These are phyloP conservation scores for Drosophila pseudoananassae DNA, from an alignment of 1,140 invertebrate genomes.

Conservation along the genomic window DNA sequence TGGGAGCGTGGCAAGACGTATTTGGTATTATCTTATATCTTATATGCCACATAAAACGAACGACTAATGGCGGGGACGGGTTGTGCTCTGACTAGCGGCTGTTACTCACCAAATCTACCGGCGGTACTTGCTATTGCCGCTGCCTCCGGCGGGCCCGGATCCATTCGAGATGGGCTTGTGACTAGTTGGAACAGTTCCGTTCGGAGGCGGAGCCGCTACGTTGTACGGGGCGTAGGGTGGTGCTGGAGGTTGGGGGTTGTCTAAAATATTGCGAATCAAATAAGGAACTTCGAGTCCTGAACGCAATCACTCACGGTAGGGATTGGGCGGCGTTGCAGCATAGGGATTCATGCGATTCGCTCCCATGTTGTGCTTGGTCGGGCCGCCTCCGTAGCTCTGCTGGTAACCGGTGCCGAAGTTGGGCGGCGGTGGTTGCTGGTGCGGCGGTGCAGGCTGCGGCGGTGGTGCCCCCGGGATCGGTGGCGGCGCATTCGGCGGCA, in stretches of 20 bases:
- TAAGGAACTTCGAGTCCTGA: neutral
- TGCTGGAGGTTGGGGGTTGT: slow-evolving; percentile 50
- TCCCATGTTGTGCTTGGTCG: slow-evolving; percentile 86
- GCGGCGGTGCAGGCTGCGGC: slow-evolving; percentile 48
- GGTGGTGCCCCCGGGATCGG: slow-evolving; percentile 71
- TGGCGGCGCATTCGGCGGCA: slow-evolving; percentile 73
- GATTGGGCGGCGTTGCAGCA: slow-evolving; percentile 60
- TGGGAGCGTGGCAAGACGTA: slow-evolving; percentile 35
- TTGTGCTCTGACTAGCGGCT: slow-evolving; percentile 3
- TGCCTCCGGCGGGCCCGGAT: slow-evolving; percentile 62
- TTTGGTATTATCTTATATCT: slow-evolving; percentile 34
- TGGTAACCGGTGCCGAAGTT: slow-evolving; percentile 91
- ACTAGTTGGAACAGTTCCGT: slow-evolving; percentile 33
- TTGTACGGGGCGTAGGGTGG: slow-evolving; percentile 61
- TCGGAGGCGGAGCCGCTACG: slow-evolving; percentile 55
- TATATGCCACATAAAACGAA: slow-evolving; percentile 42
- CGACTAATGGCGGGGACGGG: slow-evolving; percentile 28
- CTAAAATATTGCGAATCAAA: slow-evolving; percentile 9
- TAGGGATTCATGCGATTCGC: slow-evolving; percentile 86
- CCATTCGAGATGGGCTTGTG: slow-evolving; percentile 57
- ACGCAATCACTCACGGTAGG: slow-evolving; percentile 53
- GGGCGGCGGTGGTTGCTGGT: slow-evolving; percentile 73
- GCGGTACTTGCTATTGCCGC: slow-evolving; percentile 74
- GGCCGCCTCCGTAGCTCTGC: slow-evolving; percentile 89
- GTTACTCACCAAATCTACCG: slow-evolving; percentile 64